Evolutionary conservation across 1,140 invertebrate genomes (phyloP).

Genomic region (Oryctes rhinoceros): DNA sequence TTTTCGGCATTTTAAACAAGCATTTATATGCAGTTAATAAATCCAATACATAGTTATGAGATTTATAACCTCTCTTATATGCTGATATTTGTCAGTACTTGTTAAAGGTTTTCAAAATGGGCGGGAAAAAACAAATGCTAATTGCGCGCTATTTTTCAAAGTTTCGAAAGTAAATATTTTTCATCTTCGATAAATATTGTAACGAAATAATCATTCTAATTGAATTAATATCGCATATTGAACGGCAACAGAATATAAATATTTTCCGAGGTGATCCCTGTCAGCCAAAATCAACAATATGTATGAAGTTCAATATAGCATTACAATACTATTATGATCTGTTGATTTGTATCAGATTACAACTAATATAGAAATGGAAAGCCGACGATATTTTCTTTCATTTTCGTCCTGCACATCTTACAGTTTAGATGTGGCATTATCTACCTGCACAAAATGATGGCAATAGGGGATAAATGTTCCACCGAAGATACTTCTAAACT

Average conservation of each 20-base stretch:
- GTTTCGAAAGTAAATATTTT: slow-evolving; percentile 28
- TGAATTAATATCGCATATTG: slow-evolving; percentile 2
- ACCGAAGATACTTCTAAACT: slow-evolving; percentile 8
- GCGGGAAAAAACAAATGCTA: slow-evolving; percentile 40
- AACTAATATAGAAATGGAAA: slow-evolving; percentile 33
- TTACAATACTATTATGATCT: slow-evolving; percentile 28
- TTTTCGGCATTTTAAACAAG: slow-evolving; percentile 53
- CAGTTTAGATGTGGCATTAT: background rate
- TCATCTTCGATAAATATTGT: background rate
- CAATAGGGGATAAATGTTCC: slow-evolving; percentile 36
- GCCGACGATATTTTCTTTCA: slow-evolving; percentile 34
- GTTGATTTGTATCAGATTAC: slow-evolving; percentile 41
- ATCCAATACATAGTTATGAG: background rate
- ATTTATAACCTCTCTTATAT: background rate
- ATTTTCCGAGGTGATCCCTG: slow-evolving; percentile 4
- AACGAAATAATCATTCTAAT: background rate
- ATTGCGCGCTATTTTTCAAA: slow-evolving; percentile 34
- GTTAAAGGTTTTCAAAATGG: background rate
- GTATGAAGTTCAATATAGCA: background rate
- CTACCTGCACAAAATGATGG: slow-evolving; percentile 3
- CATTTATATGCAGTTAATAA: background rate
- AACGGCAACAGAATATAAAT: background rate
- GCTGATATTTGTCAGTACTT: no score
- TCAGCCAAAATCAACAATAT: slow-evolving; percentile 26
- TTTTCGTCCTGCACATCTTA: slow-evolving; percentile 30